Conservation (phyloP, 1,140 invertebrate species). For the Ephestia elutella region DNA sequence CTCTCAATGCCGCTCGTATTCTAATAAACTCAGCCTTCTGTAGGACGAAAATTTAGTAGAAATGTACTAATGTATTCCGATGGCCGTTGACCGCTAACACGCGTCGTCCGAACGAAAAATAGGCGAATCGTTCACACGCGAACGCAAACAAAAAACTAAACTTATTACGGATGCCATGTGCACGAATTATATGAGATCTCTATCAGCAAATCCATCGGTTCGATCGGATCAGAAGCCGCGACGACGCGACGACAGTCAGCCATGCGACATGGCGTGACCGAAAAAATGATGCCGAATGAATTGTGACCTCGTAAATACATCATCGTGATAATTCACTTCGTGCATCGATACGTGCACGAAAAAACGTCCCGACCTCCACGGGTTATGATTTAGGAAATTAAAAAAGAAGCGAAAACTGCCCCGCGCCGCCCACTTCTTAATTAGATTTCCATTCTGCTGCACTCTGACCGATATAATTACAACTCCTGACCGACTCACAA, state of each 20-base stretch:
- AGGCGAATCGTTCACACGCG: conserved; percentile 26
- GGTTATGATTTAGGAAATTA: conserved; percentile 39
- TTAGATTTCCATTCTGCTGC: conserved; percentile 68
- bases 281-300: conserved; percentile 63
- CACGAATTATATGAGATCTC: conserved; percentile 41
- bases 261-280: conserved; percentile 71
- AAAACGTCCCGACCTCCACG: conserved; percentile 18
- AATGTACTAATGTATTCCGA: conserved; percentile 71
- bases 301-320: conserved; percentile 64
- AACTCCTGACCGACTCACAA: conserved; percentile 59
- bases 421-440: conserved; percentile 62
- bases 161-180: conserved; percentile 33
- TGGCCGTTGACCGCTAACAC: conserved; percentile 61
- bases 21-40: conserved; percentile 73
- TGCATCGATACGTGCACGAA: conserved; percentile 32
- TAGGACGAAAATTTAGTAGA: conserved; percentile 75
- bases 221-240: conserved; percentile 39
- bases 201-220: conserved; percentile 44
- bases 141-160: background rate
- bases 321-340: conserved; percentile 51
- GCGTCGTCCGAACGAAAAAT: conserved; percentile 37
- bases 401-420: conserved; percentile 44
- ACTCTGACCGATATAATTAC: conserved; percentile 72
- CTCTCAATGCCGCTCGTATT: conserved; percentile 63
- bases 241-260: conserved; percentile 41